Percentiles rank a stretch among this genome's conserved stretches.
Conservation (phyloP, 2,113 vertebrate species). For the Megatriorchis doriae region DNA sequence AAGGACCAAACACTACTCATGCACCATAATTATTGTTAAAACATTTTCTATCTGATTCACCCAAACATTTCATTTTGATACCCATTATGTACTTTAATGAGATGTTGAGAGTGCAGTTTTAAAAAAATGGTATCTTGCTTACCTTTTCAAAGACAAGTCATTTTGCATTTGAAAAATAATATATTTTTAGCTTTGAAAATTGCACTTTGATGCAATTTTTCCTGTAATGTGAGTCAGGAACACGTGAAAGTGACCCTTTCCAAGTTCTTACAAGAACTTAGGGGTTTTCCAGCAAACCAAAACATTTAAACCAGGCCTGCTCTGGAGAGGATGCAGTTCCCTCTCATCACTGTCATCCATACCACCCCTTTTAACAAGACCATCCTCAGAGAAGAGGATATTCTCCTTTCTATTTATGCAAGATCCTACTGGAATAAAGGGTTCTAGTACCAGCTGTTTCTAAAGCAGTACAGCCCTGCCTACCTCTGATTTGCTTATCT, state of each 20-base stretch:
- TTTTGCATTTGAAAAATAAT: background rate
- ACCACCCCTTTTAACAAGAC: background rate
- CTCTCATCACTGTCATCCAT: background rate
- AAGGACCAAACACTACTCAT: background rate
- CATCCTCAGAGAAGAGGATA: background rate
- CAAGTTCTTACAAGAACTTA: background rate
- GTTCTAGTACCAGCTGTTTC: background rate
- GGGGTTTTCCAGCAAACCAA: background rate
- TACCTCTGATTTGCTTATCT: background rate
- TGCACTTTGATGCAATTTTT: background rate
- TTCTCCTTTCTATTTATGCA: background rate
- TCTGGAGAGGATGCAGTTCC: background rate
- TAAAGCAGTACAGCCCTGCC: background rate
- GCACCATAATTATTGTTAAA: background rate
- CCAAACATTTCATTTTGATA: background rate
- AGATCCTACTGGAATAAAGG: background rate
- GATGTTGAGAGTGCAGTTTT: background rate
- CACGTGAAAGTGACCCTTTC: background rate
- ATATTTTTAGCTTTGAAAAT: background rate
- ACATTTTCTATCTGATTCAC: background rate
- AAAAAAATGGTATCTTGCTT: background rate
- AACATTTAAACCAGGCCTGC: background rate
- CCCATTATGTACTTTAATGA: background rate
- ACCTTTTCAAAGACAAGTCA: background rate
- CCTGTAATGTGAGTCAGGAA: background rate